Conservation (phyloP, 1,140 invertebrate species). For the Daktulosphaira vitifoliae region DNA sequence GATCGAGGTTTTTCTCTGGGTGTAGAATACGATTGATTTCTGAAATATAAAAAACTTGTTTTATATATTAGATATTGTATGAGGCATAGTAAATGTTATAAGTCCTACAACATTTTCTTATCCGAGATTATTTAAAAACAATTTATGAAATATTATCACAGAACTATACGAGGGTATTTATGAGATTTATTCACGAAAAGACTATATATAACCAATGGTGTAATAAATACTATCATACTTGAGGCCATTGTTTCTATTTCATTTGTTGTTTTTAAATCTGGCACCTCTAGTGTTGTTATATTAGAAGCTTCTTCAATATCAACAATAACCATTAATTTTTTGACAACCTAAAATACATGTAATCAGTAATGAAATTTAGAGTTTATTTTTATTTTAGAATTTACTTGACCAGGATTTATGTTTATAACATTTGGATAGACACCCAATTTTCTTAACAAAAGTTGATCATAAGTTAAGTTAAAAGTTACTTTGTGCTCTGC, state of each 20-base stretch:
- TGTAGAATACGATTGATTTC: too few species aligned
- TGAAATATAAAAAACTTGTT: too few species aligned
- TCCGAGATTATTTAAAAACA: too few species aligned
- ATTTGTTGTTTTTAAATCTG: constrained; percentile 51
- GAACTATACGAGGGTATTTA: too few species aligned
- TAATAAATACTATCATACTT: constrained; percentile 17
- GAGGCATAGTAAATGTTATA: too few species aligned
- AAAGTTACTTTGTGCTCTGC: constrained; percentile 50
- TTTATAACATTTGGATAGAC: constrained; percentile 55
- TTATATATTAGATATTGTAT: too few species aligned
- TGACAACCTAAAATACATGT: constrained; percentile 44
- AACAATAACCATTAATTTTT: constrained; percentile 50
- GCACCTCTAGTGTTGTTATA: constrained; percentile 49
- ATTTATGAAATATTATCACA: too few species aligned
- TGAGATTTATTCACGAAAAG: too few species aligned
- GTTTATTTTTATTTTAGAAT: not conserved
- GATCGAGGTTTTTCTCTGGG: too few species aligned
- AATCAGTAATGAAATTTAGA: too few species aligned
- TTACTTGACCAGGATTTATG: constrained; percentile 50
- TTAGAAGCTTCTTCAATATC: constrained; percentile 51
- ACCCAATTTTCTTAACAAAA: constrained; percentile 49
- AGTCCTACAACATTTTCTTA: too few species aligned
- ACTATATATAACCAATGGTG: too few species aligned
- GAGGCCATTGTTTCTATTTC: constrained; percentile 45
- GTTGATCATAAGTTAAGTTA: constrained; percentile 57